Evolutionary conservation across 1,140 invertebrate genomes (phyloP).

Genomic region (Diabrotica virgifera): DNA sequence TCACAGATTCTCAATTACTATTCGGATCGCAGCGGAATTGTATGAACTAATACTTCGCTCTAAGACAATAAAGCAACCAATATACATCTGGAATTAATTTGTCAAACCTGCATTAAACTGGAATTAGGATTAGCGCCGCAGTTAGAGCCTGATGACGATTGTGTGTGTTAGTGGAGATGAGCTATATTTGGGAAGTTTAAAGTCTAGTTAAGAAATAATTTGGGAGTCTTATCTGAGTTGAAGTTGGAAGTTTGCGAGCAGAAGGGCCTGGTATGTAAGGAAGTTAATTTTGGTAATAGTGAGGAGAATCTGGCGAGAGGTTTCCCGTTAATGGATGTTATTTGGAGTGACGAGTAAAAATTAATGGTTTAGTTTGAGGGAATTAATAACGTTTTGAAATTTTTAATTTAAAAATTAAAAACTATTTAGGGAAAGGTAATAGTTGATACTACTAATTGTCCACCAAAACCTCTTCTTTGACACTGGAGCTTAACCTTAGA

Average conservation of each 20-base stretch:
- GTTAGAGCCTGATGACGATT: not conserved
- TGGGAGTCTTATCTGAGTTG: not conserved
- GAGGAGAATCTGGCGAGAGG: too few relatives aligned
- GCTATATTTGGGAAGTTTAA: not conserved
- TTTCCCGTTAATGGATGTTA: too few relatives aligned
- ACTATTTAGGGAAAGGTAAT: too few relatives aligned
- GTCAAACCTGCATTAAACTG: not conserved
- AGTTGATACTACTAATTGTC: too few relatives aligned
- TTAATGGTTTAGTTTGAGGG: too few relatives aligned
- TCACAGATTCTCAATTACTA: too few relatives aligned
- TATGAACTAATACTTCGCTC: not conserved
- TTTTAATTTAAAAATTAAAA: too few relatives aligned
- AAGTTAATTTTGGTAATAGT: not conserved
- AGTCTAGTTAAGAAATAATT: conserved; percentile 3
- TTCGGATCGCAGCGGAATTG: not conserved
- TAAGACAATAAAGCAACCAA: conserved; percentile 1
- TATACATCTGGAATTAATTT: conserved; percentile 1
- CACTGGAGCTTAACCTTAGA: too few relatives aligned
- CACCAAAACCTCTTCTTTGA: too few relatives aligned
- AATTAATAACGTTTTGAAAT: too few relatives aligned
- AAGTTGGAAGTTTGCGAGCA: not conserved
- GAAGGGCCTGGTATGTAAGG: not conserved
- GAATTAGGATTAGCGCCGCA: not conserved
- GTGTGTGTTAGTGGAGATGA: not conserved
- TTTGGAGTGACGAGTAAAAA: too few relatives aligned